Conservation (phyloP, 2,113 vertebrate species). For the Engystomops pustulosus region DNA sequence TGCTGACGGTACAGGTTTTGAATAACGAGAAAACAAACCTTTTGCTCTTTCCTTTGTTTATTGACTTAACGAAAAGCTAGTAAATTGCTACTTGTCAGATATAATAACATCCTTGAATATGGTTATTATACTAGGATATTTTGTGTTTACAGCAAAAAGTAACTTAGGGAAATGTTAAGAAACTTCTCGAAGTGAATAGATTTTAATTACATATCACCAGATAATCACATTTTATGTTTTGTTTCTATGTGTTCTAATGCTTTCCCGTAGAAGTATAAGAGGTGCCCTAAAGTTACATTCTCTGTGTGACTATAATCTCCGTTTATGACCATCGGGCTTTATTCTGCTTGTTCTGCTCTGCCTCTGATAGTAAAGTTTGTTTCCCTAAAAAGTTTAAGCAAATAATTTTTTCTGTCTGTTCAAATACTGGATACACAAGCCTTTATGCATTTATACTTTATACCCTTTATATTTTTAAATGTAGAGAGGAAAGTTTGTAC, state of each 20-base stretch:
- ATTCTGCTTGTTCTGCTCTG: too few relatives aligned
- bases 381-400: too few relatives aligned
- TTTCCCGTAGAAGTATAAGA: background rate
- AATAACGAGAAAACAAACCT: background rate
- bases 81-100: conserved; percentile 20
- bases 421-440: too few relatives aligned
- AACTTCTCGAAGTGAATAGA: background rate
- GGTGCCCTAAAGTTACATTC: background rate
- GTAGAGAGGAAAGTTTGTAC: too few relatives aligned
- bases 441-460: too few relatives aligned
- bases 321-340: background rate
- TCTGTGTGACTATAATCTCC: background rate
- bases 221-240: background rate
- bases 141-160: background rate
- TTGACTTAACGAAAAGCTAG: background rate
- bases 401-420: too few relatives aligned
- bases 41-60: conserved; percentile 18
- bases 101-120: conserved; percentile 13
- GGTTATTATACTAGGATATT: background rate
- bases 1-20: background rate
- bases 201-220: background rate
- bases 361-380: too few relatives aligned
- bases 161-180: background rate
- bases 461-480: too few relatives aligned
- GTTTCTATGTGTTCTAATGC: background rate